Base-by-base conservation (phyloP, 1,140 invertebrate species). In the Sogatella furcifera region DNA sequence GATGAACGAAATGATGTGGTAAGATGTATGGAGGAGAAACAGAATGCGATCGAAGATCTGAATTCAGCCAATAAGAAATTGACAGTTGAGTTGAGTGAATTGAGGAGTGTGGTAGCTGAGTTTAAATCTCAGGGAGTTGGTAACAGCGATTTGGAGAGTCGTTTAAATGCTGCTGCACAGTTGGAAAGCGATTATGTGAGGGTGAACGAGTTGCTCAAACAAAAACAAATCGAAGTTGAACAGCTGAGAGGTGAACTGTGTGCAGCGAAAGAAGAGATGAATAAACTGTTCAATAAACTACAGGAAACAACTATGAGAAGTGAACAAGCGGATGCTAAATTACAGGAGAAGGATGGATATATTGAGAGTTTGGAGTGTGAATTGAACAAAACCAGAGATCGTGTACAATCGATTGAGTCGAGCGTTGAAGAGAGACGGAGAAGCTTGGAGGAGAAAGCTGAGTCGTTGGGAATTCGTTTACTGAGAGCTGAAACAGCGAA, bases 281-380 rank as follows among this genome's bases (percentile, higher is more conserved):
- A 63, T 17, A 55, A 61, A n/a, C 55, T 68, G 38, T 42, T 54
- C 24, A 43, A 61, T 17, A 57, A 66, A 55, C 56, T 70, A 15
- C 55, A 59, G 49, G 62, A 60, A 22, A 56, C 62, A 9, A 62
- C 65, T 21, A n/a, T 19, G 11, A 56, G 57, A 17, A 62, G 57
- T 41, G 59, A 64, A 55, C 43, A 43, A 57, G 53, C 52, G 31
- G 73, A 84, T 55, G 80, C 80, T 5, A 88, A 87, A 71, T 68
- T 89, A 19, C 82, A 86, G 68, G 84, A 89, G 70, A 72, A 83
- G 54, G 83, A 88, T 65, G 76, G 84, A 10, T 84, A 84, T 63
- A 83, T 88, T 46, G 85, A 89, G 70, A 83, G 78, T 55, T 73
- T 88, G 46, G 83, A 89, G 65, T 72, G 76, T 15, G 84, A 89